A percentile compares a stretch with the other conserved stretches of the same genome.
phyloP scores from a whole-genome alignment of 1,140 invertebrate species.

The Glossosoma conforme region DNA sequence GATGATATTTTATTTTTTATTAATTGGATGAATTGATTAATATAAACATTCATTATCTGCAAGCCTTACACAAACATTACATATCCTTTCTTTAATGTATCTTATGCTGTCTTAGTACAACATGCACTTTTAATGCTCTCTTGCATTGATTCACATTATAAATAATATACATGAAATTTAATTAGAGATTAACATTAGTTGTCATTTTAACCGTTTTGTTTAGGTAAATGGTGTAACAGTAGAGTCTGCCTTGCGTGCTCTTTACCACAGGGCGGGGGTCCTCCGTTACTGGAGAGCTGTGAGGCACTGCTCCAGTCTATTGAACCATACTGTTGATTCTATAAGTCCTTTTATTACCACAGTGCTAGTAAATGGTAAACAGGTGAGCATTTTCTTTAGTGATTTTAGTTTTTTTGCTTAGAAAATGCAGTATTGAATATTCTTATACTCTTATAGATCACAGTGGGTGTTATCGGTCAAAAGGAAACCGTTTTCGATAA shows the following conservation, averaged over 20 bases:
- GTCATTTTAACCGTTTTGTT: too few relatives aligned
- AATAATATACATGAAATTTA: too few relatives aligned
- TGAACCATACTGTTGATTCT: slow-evolving; percentile 93
- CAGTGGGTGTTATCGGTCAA: slow-evolving; percentile 89
- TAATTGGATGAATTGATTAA: too few relatives aligned
- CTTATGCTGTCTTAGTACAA: too few relatives aligned
- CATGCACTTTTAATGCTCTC: neutral
- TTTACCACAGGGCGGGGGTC: slow-evolving; percentile 85
- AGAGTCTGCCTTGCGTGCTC: slow-evolving; percentile 64
- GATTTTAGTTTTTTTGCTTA: slow-evolving; percentile 4
- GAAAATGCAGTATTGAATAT: neutral
- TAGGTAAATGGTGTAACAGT: slow-evolving; percentile 57
- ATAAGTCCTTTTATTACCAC: slow-evolving; percentile 97
- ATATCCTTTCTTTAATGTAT: too few relatives aligned
- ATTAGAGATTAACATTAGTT: too few relatives aligned
- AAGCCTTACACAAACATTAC: too few relatives aligned
- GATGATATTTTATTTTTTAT: too few relatives aligned
- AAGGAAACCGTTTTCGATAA: slow-evolving; percentile 96
- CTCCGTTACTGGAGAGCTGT: slow-evolving; percentile 91
- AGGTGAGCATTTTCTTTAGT: slow-evolving; percentile 53
- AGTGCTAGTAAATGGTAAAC: slow-evolving; percentile 94
- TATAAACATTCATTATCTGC: too few relatives aligned
- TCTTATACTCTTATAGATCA: slow-evolving; percentile 59
- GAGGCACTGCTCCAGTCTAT: slow-evolving; percentile 86
- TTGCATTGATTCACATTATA: too few relatives aligned